These are phyloP conservation scores for Drosophila pallidifrons DNA, from an alignment of 1,140 invertebrate species.

Conservation along the genomic window DNA sequence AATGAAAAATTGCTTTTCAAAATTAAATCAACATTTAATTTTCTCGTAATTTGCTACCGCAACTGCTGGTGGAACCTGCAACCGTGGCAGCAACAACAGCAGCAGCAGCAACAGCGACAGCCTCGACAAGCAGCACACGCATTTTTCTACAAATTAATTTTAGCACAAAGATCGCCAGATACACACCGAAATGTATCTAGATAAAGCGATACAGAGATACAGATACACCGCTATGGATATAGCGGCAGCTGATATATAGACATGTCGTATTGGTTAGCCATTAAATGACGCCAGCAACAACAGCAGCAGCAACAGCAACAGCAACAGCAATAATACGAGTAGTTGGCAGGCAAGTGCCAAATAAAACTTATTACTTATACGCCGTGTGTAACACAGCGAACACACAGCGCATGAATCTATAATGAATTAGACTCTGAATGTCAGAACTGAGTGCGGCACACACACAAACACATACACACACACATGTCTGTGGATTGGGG, in stretches of 20 bases:
- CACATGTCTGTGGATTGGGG: conserved; percentile 17
- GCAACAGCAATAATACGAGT: conserved; percentile 33
- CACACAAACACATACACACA: conserved; percentile 11
- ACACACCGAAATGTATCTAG: conserved; percentile 74
- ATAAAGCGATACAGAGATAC: conserved; percentile 52
- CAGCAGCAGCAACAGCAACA: conserved; percentile 53
- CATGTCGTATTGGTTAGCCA: conserved; percentile 81
- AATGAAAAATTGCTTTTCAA: conserved; percentile 83
- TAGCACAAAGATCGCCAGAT: conserved; percentile 79
- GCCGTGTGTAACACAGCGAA: conserved; percentile 56
- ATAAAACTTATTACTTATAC: conserved; percentile 83
- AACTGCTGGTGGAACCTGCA: conserved; percentile 38
- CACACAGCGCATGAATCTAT: conserved; percentile 71
- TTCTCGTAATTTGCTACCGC: conserved; percentile 80
- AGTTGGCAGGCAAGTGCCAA: conserved; percentile 76
- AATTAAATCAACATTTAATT: conserved; percentile 84
- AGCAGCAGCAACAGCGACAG: conserved; percentile 7
- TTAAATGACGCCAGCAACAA: conserved; percentile 72
- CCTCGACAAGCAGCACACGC: conserved; percentile 58
- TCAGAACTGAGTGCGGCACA: conserved; percentile 41
- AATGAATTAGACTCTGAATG: conserved; percentile 81
- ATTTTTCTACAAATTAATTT: conserved; percentile 83
- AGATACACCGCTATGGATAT: conserved; percentile 44
- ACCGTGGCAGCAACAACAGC: conserved; percentile 27
- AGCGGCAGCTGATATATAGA: conserved; percentile 56